Conservation (phyloP, 1,140 invertebrate genomes). For the Drosophila aff. region DNA sequence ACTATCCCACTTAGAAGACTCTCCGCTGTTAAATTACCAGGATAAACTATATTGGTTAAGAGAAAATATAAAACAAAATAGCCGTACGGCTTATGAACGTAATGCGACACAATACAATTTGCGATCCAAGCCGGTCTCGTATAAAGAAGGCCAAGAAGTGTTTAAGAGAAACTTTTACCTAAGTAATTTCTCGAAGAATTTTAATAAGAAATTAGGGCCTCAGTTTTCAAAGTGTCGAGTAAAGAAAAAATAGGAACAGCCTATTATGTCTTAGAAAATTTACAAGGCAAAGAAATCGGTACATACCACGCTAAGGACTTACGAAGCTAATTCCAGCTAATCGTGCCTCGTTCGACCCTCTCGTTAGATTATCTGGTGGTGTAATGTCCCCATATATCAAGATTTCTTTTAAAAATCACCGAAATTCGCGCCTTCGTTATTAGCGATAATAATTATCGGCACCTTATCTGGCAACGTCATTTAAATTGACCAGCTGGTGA, state of each 20-base stretch:
- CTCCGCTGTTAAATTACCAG: neutral
- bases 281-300: neutral
- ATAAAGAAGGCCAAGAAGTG: constrained; percentile 5
- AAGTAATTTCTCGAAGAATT: constrained; percentile 10
- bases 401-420: no score
- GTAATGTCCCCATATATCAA: no score
- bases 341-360: neutral
- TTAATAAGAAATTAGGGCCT: constrained; percentile 5
- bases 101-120: neutral
- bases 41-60: neutral
- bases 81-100: neutral
- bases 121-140: neutral
- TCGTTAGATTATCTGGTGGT: neutral
- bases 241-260: neutral
- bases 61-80: neutral
- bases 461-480: no score
- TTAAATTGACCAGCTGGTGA: no score
- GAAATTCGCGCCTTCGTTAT: no score
- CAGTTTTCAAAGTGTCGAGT: constrained; percentile 11
- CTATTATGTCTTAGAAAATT: neutral
- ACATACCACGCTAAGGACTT: neutral
- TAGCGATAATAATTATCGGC: no score
- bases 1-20: constrained; percentile 2
- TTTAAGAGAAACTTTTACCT: neutral
- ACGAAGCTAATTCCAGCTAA: neutral